These are phyloP conservation scores for pig (Sus scrofa) DNA, from an alignment of 2,113 vertebrate genomes.

Conservation along the genomic window DNA sequence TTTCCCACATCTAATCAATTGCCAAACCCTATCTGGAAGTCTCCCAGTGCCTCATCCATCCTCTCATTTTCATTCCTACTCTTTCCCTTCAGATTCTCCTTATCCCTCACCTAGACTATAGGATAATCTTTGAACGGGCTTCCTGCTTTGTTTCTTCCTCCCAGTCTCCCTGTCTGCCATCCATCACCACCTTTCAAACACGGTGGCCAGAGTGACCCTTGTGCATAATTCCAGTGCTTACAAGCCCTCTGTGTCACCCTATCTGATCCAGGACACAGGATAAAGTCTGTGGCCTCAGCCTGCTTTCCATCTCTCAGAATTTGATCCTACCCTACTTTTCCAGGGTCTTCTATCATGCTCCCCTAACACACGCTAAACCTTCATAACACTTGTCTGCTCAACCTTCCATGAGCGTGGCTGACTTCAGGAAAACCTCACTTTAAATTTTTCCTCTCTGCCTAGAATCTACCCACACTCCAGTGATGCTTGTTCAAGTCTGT, in stretches of 20 bases:
- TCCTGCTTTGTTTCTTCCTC: neutral
- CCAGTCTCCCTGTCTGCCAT: neutral
- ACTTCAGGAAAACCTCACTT: neutral
- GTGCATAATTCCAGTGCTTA: neutral
- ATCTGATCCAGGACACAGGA: neutral
- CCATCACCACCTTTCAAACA: conserved; percentile 29
- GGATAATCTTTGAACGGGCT: neutral
- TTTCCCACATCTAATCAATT: conserved; percentile 45
- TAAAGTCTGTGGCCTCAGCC: neutral
- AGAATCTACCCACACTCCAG: neutral
- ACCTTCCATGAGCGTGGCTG: neutral
- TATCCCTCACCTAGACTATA: neutral
- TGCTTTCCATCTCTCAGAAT: neutral
- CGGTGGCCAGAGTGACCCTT: neutral
- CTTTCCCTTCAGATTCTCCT: neutral
- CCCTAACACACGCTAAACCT: neutral
- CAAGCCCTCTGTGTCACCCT: neutral
- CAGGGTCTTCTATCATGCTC: neutral
- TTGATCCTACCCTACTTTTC: neutral
- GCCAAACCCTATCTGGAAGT: neutral
- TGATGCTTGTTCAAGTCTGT: neutral
- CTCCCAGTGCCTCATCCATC: neutral
- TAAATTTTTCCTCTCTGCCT: neutral
- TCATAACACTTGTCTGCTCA: neutral
- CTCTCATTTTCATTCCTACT: neutral